Evolutionary conservation across 64 coral and sea anemone species (phyloP).

Genomic region (Porites lutea): DNA sequence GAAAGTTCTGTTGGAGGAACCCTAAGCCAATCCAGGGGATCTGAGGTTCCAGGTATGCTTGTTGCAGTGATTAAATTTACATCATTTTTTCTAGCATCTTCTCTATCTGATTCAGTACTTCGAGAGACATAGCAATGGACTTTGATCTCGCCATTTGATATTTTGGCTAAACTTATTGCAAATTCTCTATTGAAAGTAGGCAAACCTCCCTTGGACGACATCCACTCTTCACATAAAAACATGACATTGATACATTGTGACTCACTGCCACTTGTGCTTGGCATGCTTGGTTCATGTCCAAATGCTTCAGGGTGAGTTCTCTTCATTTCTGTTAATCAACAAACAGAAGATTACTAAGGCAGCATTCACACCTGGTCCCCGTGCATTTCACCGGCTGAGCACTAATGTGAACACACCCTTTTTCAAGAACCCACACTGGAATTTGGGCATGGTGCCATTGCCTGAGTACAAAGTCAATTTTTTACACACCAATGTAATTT

Average conservation of each 20-base stretch:
- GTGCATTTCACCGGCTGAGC: no score
- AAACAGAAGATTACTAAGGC: no score
- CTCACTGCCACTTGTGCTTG: background rate
- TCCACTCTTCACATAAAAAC: conserved; percentile 43
- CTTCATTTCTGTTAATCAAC: no score
- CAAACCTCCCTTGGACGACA: conserved; percentile 19
- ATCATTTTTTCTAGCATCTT: background rate
- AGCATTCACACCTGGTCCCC: no score
- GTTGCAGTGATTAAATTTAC: conserved; percentile 15
- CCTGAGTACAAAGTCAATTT: no score
- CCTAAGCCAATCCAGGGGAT: background rate
- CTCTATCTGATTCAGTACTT: background rate
- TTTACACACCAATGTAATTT: no score
- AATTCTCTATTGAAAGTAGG: conserved; percentile 37
- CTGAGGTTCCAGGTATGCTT: background rate
- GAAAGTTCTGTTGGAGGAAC: conserved; percentile 4
- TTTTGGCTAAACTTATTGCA: conserved; percentile 11
- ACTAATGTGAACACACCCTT: no score
- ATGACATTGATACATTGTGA: background rate
- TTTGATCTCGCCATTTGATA: background rate
- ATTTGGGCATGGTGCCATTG: no score
- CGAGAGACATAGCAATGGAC: conserved; percentile 50
- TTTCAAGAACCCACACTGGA: no score
- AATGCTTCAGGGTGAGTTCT: no score
- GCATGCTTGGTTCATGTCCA: no score